These are phyloP conservation scores for Lasioglossum malachurum DNA, from an alignment of 2,888 invertebrate species.

Conservation along the genomic window DNA sequence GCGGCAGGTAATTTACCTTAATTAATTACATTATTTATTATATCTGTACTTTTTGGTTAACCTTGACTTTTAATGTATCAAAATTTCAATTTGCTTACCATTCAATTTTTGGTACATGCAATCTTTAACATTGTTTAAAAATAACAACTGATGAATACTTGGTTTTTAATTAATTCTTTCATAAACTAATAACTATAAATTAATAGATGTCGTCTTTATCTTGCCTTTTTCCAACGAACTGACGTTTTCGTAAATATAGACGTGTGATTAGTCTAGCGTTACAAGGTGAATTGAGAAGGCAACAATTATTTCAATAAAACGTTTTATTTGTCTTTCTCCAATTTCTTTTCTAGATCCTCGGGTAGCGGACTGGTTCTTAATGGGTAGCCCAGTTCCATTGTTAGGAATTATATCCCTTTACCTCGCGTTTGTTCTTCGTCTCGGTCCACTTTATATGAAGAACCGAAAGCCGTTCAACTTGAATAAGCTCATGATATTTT, in stretches of 20 bases:
- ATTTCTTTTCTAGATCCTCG: constrained; percentile 77
- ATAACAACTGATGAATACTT: neutral
- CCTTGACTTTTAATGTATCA: neutral
- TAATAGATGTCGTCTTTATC: neutral
- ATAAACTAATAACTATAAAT: neutral
- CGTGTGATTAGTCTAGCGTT: neutral
- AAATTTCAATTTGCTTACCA: neutral
- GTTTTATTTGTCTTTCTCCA: neutral
- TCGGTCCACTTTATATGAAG: constrained; percentile 80
- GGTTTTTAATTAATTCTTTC: neutral
- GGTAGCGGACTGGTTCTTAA: constrained; percentile 80
- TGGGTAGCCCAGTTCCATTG: constrained; percentile 79
- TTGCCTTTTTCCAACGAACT: neutral
- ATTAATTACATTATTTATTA: neutral
- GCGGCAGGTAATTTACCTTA: constrained; percentile 75
- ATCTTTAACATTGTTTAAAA: neutral
- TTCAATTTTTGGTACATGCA: neutral
- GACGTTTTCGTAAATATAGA: neutral
- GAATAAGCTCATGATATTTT: constrained; percentile 79
- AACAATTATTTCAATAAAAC: neutral
- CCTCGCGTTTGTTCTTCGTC: constrained; percentile 77
- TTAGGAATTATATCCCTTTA: constrained; percentile 74
- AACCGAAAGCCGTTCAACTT: constrained; percentile 77
- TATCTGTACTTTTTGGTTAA: neutral
- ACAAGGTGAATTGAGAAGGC: neutral